Evolutionary conservation across 2,797 vertebrate species (phyloP).

Genomic region (Glyptemys insculpta): DNA sequence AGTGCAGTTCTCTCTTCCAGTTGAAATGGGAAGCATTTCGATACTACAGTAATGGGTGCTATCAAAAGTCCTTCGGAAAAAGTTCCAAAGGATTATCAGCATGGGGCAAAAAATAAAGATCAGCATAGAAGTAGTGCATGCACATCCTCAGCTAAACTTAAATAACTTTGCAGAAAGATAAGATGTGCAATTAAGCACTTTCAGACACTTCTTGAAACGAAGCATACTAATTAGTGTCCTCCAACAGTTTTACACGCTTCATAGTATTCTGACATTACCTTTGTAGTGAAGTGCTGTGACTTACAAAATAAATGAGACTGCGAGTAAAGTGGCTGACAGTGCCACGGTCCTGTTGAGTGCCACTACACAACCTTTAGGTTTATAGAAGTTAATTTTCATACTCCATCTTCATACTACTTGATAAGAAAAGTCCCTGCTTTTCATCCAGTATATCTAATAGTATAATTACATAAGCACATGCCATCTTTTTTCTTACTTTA

Average conservation of each 20-base stretch:
- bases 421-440: neutral
- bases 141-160: neutral
- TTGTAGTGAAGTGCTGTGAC: neutral
- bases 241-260: neutral
- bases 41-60: fast-evolving
- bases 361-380: neutral
- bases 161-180: neutral
- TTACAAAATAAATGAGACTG: neutral
- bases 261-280: neutral
- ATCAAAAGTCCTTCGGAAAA: neutral
- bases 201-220: neutral
- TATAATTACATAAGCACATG: neutral
- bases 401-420: neutral
- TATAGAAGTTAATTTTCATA: fast-evolving
- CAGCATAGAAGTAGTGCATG: neutral
- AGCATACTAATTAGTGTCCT: neutral
- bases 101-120: neutral
- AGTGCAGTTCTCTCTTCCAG: fast-evolving
- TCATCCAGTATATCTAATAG: neutral
- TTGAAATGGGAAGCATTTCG: neutral
- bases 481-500: neutral
- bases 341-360: neutral
- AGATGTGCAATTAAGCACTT: neutral
- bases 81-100: neutral
- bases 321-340: neutral